Evolutionary conservation across 2,113 vertebrate species (phyloP).

Genomic region (Gasterosteus aculeatus): DNA sequence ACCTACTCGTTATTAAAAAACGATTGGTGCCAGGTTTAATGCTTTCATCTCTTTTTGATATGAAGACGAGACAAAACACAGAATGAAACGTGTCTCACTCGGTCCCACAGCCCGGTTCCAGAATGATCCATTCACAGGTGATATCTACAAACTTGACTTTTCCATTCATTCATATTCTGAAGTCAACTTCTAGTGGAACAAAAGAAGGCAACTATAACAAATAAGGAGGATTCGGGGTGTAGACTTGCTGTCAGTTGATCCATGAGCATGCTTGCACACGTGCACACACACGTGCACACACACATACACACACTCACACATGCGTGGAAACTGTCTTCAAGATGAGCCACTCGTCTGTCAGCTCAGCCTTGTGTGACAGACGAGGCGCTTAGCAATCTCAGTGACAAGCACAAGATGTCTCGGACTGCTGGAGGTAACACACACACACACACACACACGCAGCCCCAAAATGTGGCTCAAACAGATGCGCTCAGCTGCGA

Average conservation of each 20-base stretch:
- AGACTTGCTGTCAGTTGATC: conserved; percentile 41
- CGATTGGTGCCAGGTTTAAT: not conserved
- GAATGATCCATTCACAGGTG: not conserved
- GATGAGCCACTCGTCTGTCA: conserved; percentile 72
- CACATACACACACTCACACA: conserved; percentile 22
- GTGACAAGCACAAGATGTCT: conserved; percentile 94
- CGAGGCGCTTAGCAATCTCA: conserved; percentile 81
- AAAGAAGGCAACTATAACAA: not conserved
- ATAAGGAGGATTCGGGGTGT: not conserved
- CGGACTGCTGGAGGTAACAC: conserved; percentile 84
- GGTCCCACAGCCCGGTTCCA: not conserved
- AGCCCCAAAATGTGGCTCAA: conserved; percentile 60
- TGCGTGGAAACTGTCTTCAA: conserved; percentile 28
- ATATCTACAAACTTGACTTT: not conserved
- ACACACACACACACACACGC: conserved; percentile 53
- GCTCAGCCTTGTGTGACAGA: conserved; percentile 64
- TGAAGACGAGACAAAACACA: not conserved
- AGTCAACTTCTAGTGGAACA: not conserved
- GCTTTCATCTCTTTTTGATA: not conserved
- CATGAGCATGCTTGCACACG: conserved; percentile 28
- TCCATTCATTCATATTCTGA: not conserved
- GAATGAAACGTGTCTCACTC: not conserved
- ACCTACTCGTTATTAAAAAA: not conserved
- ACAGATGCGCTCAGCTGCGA: conserved; percentile 83
- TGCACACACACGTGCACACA: conserved; percentile 2